phyloP scores from a whole-genome alignment of 2,888 invertebrate genomes.

The Nasonovia ribisnigri region DNA sequence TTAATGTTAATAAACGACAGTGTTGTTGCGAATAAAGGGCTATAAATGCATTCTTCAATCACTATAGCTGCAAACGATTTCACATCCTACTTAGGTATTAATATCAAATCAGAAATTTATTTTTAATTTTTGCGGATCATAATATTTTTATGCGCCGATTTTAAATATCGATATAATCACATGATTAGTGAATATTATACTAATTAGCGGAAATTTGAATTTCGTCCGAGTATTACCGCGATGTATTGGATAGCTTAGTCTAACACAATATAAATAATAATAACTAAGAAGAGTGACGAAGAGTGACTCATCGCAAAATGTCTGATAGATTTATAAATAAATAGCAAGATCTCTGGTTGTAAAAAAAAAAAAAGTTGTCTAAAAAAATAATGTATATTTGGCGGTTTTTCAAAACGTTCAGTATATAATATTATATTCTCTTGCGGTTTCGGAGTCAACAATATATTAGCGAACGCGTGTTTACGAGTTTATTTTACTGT shows the following conservation, averaged over 20 bases:
- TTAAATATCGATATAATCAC: not conserved
- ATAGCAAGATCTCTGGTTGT: not conserved
- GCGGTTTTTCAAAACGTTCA: constrained; percentile 38
- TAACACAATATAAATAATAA: not conserved
- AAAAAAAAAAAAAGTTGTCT: not conserved
- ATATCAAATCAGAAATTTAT: not conserved
- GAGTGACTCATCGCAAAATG: not conserved
- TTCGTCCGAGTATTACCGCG: not conserved
- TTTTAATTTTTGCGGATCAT: not conserved
- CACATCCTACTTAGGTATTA: not conserved
- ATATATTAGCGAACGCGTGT: not conserved
- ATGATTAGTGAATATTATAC: not conserved
- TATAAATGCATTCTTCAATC: not conserved
- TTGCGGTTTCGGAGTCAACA: not conserved
- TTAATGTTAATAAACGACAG: not conserved
- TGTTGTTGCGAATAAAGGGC: not conserved
- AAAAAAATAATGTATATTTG: constrained; percentile 7
- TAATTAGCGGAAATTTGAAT: not conserved
- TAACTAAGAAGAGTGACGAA: constrained; percentile 5
- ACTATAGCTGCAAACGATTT: not conserved
- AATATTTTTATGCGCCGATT: not conserved
- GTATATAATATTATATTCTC: not conserved
- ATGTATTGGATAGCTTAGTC: not conserved
- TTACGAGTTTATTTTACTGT: not conserved
- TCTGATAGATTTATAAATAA: constrained; percentile 1